These are phyloP conservation scores for Catamblyrhynchus diadema DNA, from an alignment of 2,797 vertebrate genomes.

Conservation along the genomic window DNA sequence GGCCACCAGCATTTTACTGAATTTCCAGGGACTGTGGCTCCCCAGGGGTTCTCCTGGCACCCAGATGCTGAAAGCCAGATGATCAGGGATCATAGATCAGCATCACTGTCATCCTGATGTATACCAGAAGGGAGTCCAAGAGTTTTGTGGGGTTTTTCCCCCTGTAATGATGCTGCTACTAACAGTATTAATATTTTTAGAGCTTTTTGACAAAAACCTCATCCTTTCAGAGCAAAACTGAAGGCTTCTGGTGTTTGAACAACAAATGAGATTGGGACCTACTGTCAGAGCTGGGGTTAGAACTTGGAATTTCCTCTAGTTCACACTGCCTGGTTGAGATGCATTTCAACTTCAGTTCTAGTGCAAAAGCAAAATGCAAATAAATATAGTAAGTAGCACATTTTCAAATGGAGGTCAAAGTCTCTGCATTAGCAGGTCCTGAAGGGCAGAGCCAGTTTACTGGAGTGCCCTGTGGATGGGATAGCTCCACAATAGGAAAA, in stretches of 20 bases:
- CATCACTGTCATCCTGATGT: not conserved
- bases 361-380: not conserved
- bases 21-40: not conserved
- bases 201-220: not conserved
- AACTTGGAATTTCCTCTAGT: not conserved
- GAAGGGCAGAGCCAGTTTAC: not conserved
- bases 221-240: not conserved
- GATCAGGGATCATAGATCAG: not conserved
- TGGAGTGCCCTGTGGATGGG: not conserved
- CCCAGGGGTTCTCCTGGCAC: not conserved
- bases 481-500: not conserved
- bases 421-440: not conserved
- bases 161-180: not conserved
- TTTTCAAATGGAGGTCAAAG: not conserved
- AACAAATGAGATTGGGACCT: not conserved
- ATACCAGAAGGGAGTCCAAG: not conserved
- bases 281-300: not conserved
- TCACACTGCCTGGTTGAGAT: not conserved
- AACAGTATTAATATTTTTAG: not conserved
- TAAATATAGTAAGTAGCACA: too few relatives aligned
- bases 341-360: not conserved
- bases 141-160: rapidly evolving
- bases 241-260: not conserved
- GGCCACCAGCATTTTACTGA: rapidly evolving
- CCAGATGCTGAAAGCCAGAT: not conserved